Percentiles rank a stretch among this genome's conserved stretches.
Conservation (phyloP, 2,113 vertebrate species). For the Phrynocephalus versicolor region DNA sequence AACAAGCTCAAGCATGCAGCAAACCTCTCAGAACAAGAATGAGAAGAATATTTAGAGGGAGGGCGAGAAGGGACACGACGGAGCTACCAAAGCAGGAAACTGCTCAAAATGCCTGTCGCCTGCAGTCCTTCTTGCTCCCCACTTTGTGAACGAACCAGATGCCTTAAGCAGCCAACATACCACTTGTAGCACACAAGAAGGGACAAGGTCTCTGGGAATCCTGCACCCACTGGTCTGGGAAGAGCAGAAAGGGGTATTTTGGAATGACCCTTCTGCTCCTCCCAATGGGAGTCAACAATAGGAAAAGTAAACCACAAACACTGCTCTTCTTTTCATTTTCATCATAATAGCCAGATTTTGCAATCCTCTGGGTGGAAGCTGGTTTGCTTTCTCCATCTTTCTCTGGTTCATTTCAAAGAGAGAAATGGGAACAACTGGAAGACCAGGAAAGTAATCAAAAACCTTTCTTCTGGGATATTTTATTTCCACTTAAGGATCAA, state of each 20-base stretch:
- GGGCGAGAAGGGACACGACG: background rate
- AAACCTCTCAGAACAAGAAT: background rate
- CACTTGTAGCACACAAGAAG: background rate
- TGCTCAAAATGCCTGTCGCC: background rate
- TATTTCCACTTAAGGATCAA: background rate
- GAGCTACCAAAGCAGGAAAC: background rate
- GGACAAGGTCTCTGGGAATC: background rate
- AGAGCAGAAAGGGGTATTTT: background rate
- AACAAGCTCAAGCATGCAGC: constrained; percentile 1
- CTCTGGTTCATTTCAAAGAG: constrained; percentile 20
- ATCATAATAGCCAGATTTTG: background rate
- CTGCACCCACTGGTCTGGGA: accelerated
- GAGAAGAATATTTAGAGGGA: background rate
- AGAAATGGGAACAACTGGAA: background rate
- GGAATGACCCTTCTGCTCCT: background rate
- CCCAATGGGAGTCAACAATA: background rate
- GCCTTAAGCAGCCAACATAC: constrained; percentile 9
- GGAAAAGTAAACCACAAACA: accelerated
- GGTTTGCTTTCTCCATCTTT: background rate
- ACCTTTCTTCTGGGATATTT: background rate
- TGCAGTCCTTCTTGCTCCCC: background rate
- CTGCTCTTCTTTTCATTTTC: background rate
- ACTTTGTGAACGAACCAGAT: background rate
- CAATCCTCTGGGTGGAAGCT: accelerated
- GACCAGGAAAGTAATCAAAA: constrained; percentile 5